Evolutionary conservation across 2,888 invertebrate genomes (phyloP).

Genomic region (Chromoteleia sp.): DNA sequence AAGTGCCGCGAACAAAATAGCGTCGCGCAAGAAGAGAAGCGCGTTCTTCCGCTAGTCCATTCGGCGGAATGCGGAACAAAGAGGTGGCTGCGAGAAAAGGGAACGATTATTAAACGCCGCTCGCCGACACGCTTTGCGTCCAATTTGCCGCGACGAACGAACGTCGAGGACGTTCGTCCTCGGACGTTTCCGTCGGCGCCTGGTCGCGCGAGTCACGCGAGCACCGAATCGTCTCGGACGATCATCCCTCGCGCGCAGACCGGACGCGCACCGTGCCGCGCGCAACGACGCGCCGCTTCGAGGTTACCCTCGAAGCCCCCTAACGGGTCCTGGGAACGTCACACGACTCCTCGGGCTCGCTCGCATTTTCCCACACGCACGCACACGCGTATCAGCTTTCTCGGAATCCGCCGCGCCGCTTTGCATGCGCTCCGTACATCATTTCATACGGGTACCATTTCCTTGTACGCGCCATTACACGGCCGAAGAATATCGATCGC

Average conservation of each 20-base stretch:
- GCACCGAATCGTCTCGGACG: constrained; percentile 41
- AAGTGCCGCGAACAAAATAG: constrained; percentile 1
- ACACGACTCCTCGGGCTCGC: constrained; percentile 71
- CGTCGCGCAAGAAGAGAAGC: too few relatives aligned
- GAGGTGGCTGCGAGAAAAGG: background rate
- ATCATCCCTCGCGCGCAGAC: constrained; percentile 50
- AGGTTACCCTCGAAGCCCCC: constrained; percentile 83
- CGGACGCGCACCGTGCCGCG: constrained; percentile 70
- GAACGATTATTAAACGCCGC: constrained; percentile 28
- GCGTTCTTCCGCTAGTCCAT: too few relatives aligned
- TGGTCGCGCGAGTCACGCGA: constrained; percentile 56
- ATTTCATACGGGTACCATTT: constrained; percentile 61
- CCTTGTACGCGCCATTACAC: constrained; percentile 44
- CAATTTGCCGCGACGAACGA: constrained; percentile 50
- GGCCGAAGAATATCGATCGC: constrained; percentile 34
- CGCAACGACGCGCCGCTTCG: constrained; percentile 74
- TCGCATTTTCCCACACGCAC: constrained; percentile 79
- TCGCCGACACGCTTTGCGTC: constrained; percentile 50
- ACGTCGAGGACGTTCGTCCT: constrained; percentile 36
- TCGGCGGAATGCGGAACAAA: too few relatives aligned
- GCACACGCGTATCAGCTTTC: constrained; percentile 67
- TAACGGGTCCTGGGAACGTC: constrained; percentile 78
- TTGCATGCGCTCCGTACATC: constrained; percentile 56
- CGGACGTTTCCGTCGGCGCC: constrained; percentile 1
- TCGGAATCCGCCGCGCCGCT: constrained; percentile 41